Base-by-base conservation (phyloP, 1,140 invertebrate genomes). In the Andricus grossulariae region DNA sequence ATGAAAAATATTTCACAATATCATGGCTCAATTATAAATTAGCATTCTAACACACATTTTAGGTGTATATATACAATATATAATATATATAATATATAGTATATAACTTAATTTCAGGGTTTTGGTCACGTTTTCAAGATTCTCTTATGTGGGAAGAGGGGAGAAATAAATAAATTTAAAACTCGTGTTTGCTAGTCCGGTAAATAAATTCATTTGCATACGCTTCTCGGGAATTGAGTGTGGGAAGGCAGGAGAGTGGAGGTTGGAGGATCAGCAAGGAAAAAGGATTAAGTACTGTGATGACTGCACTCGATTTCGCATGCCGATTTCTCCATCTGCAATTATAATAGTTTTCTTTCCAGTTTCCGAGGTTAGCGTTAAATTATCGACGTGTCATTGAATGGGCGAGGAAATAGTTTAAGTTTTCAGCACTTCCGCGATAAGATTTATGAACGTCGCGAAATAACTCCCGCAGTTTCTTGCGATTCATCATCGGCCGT, bases 191-290 rank as follows among this genome's bases (percentile, higher is more conserved):
- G 57, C 21, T 60, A 4, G 11, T 39, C 25, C 15, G 21, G 25
- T 66, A 39, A 75, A 32, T 75, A 39, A 39, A 71, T 72, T 16
- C 70, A 39, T 71, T 71, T 55, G 50, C 45, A 54, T 72, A 50
- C 19, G 45, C n/a, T 49, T 25, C 19, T 19, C 16, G 18, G n/a
- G 45, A 49, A 32, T 55, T 19, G 50, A 19, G 70, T 45, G 55
- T 45, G 60, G 50, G 32, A 77, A 74, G 55, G 1, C 39, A 45
- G 39, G 39, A 45, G 39, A 45, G 39, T 45, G 39, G 10, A 32
- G 25, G 19, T 21, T 39, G 71, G 51, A 73, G 54, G 52, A 77
- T 73, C 49, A 50, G 32, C 21, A 70, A 39, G 70, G 70, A 77
- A 32, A 25, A 60, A 60, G 57, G 13, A 60, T 60, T 16, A 60